Evolutionary conservation across 2,113 vertebrate species (phyloP).

Genomic region (Odobenus rosmarus): DNA sequence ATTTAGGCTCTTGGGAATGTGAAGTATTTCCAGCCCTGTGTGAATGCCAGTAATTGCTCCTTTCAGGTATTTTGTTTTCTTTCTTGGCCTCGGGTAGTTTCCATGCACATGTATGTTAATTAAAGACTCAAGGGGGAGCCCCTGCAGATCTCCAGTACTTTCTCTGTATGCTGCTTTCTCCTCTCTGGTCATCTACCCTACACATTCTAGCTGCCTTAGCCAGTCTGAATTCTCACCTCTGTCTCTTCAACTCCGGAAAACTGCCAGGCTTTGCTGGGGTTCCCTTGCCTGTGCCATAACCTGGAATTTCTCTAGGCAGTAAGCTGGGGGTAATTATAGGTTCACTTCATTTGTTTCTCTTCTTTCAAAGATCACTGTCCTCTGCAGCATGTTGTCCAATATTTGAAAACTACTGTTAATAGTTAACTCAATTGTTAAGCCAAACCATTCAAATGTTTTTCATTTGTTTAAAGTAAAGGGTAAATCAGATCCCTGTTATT

Average conservation of each 20-base stretch:
- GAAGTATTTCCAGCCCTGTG: not conserved
- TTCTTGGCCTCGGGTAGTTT: not conserved
- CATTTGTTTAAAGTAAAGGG: not conserved
- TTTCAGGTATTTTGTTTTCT: not conserved
- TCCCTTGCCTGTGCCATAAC: not conserved
- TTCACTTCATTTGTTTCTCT: not conserved
- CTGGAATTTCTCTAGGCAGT: not conserved
- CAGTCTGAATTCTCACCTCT: not conserved
- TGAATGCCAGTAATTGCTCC: not conserved
- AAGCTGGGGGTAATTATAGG: not conserved
- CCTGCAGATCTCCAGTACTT: not conserved
- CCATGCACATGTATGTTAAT: not conserved
- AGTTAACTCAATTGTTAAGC: not conserved
- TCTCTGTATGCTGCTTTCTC: not conserved
- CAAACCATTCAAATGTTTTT: not conserved
- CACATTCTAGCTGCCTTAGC: not conserved
- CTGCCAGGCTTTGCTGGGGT: not conserved
- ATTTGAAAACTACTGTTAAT: conserved; percentile 14
- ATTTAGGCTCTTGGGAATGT: not conserved
- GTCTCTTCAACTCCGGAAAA: not conserved
- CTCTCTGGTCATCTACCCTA: not conserved
- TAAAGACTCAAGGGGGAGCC: not conserved
- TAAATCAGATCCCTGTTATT: not conserved
- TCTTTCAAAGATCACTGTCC: not conserved
- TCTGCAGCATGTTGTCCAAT: not conserved